Conservation (phyloP, 2,797 vertebrate species). For the Coluber constrictor region DNA sequence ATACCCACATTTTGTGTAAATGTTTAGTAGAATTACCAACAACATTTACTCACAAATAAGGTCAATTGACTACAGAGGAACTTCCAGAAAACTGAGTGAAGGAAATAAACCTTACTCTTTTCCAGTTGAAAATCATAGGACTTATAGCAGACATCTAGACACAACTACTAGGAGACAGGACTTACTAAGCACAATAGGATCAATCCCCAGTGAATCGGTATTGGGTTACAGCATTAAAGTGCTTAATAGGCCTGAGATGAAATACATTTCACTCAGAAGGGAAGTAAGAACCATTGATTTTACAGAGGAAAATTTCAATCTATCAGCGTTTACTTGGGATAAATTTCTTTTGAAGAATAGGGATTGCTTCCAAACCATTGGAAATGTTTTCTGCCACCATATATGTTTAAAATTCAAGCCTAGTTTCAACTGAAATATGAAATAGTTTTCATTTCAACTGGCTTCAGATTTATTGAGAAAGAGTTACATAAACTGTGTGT, state of each 20-base stretch:
- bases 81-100: not conserved
- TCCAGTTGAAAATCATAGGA: not conserved
- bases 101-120: not conserved
- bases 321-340: not conserved
- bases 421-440: not conserved
- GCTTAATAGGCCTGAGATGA: not conserved
- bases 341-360: not conserved
- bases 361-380: not conserved
- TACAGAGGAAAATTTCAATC: not conserved
- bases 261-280: not conserved
- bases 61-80: not conserved
- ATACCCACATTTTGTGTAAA: not conserved
- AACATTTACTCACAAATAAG: not conserved
- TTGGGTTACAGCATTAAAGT: not conserved
- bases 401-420: not conserved
- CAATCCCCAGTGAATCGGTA: not conserved
- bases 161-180: not conserved
- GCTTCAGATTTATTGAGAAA: not conserved
- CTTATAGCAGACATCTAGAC: not conserved
- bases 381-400: not conserved
- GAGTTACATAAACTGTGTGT: not conserved
- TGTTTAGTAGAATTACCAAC: not conserved
- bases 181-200: not conserved
- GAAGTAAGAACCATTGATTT: not conserved
- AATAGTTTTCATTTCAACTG: not conserved